phyloP scores from a whole-genome alignment of 1,140 invertebrate genomes.

The Aporrectodea caliginosa region DNA sequence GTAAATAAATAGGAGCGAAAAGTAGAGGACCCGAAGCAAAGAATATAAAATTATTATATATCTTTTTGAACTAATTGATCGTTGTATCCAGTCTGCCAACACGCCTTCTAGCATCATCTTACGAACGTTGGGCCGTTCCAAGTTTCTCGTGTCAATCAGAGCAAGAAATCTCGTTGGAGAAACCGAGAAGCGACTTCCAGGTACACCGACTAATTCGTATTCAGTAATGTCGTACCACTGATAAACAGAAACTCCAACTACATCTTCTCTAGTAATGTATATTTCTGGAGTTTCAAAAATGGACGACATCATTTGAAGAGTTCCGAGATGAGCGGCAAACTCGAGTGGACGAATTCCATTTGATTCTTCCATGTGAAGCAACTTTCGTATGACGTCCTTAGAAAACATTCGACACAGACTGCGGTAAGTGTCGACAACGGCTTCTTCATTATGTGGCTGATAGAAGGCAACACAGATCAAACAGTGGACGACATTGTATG shows the following conservation, averaged over 20 bases:
- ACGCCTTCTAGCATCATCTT: not conserved
- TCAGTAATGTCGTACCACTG: conserved; percentile 24
- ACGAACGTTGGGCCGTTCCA: not conserved
- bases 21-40: not conserved
- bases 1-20: not conserved
- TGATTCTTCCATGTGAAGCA: conserved; percentile 2
- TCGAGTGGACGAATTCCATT: conserved; percentile 12
- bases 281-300: conserved; percentile 15
- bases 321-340: conserved; percentile 1
- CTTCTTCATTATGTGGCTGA: not conserved
- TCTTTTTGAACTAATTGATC: not conserved
- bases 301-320: not conserved
- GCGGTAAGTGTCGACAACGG: conserved; percentile 12
- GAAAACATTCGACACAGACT: not conserved
- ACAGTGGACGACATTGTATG: conserved; percentile 8
- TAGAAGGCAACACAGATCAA: not conserved
- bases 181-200: not conserved
- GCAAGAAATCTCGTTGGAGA: conserved; percentile 9
- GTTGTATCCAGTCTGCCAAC: not conserved
- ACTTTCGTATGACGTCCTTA: not conserved
- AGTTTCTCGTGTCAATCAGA: not conserved
- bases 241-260: not conserved
- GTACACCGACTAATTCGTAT: conserved; percentile 6
- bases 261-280: conserved; percentile 9
- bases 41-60: not conserved